Evolutionary conservation across 2,888 invertebrate species (phyloP).

Genomic region (Bruchidius siliquastri): DNA sequence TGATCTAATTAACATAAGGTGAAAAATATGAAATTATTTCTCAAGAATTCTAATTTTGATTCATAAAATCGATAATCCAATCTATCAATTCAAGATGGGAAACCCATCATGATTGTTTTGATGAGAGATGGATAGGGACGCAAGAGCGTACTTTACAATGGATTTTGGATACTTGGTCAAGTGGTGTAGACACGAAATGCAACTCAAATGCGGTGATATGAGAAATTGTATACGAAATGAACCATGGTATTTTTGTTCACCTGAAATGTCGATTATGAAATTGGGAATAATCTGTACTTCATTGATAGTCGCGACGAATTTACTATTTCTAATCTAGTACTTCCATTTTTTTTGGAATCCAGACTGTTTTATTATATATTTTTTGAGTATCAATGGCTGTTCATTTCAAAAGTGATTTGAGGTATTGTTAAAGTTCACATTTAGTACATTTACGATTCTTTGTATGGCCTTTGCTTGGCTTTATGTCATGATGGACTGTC

Average conservation of each 20-base stretch:
- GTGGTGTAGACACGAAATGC: too few species aligned
- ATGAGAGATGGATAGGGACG: too few species aligned
- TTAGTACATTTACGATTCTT: constrained; percentile 12
- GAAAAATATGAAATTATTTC: too few species aligned
- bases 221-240: background rate
- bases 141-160: too few species aligned
- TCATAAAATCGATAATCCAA: too few species aligned
- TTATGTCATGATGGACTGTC: constrained; percentile 12
- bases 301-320: background rate
- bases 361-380: constrained; percentile 12
- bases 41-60: too few species aligned
- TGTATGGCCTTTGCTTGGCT: constrained; percentile 9
- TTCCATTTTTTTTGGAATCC: constrained; percentile 7
- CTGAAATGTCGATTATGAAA: constrained; percentile 1
- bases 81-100: too few species aligned
- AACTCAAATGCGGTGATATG: background rate
- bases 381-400: constrained; percentile 16
- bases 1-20: too few species aligned
- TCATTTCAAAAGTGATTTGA: constrained; percentile 15
- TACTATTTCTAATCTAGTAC: background rate
- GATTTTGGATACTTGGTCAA: too few species aligned
- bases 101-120: too few species aligned
- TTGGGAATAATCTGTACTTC: constrained; percentile 18
- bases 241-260: background rate
- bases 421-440: constrained; percentile 18